Evolutionary conservation across 2,888 invertebrate genomes (phyloP), one percentile per base, ranked within the genome.

Genomic region (Drosophila subquinaria): DNA sequence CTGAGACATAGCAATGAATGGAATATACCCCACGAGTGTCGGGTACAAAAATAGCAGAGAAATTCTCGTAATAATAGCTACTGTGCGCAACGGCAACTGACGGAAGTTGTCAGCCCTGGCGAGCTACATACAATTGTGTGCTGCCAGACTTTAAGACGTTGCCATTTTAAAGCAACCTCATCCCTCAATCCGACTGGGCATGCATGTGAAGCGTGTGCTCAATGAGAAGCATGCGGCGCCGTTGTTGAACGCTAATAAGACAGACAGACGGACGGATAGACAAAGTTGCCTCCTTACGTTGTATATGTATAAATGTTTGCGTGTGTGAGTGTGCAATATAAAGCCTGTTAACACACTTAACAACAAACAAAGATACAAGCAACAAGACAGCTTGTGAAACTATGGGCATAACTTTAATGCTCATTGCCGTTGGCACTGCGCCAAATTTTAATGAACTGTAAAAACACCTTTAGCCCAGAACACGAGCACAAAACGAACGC

Each of bases 311-410:
- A 47, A 11, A 30, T 61, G 70, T 55, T 36, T 56, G 52, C 33
- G 43, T 65, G 59, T 59, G 43, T 64, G 57, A 38, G 51, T 77
- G 73, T 88, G 75, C 69, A 80, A 77, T 73, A 88, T 84, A 89
- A 84, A 71, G 86, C 88, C 86, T 89, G 84, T 89, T 84, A 84
- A 89, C 84, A 89, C 86, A 79, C 86, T 88, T 85, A 89, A 88
- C 88, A 79, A 85, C 86, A 89, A 84, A 82, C 88, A 73, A 74
- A 73, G 72, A 79, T 63, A 72, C 77, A 69, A 70, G 67, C 78
- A 72, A 64, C 60, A 68, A 64, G 70, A 63, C 69, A 79, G 70
- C 33, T 15, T 47, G 53, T 51, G 52, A 65, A 76, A 84, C 84
- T 84, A 72, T 74, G 82, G 73, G 71, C 76, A 82, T 82, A 79